Evolutionary conservation across 2,888 invertebrate species (phyloP).

Genomic region (Mimachlamys varia): DNA sequence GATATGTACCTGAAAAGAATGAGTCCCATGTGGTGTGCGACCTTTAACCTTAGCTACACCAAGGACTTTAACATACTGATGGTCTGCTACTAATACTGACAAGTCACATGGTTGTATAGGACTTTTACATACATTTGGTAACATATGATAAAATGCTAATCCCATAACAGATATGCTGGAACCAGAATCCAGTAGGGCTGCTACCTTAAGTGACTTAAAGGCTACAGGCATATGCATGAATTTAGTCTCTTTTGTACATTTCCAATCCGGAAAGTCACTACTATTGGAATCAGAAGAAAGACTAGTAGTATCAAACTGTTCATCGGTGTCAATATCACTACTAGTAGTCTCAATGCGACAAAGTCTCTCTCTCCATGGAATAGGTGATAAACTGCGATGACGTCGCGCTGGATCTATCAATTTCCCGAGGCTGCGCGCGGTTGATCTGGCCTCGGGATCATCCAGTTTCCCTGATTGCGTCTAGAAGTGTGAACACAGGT

Average conservation of each 20-base stretch:
- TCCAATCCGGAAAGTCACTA: background rate
- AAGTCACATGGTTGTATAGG: background rate
- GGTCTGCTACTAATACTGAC: background rate
- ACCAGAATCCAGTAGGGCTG: conserved; percentile 17
- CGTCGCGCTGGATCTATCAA: background rate
- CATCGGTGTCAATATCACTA: background rate
- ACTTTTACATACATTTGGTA: background rate
- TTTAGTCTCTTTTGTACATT: background rate
- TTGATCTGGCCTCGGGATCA: background rate
- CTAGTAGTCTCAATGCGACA: background rate
- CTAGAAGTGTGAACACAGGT: background rate
- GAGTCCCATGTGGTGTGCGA: no score
- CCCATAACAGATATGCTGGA: background rate
- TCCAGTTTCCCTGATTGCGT: background rate
- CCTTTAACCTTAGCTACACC: background rate
- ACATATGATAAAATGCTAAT: background rate
- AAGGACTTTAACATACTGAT: background rate
- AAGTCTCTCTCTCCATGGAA: background rate
- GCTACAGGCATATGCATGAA: background rate
- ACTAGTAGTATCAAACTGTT: background rate
- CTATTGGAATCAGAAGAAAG: background rate
- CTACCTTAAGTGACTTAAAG: background rate
- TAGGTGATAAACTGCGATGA: background rate
- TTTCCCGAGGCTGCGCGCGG: background rate
- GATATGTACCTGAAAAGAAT: background rate